Percentiles rank a stretch among this genome's conserved stretches.
Conservation (phyloP, 1,140 invertebrate genomes). For the Drosophila parabipectinata region DNA sequence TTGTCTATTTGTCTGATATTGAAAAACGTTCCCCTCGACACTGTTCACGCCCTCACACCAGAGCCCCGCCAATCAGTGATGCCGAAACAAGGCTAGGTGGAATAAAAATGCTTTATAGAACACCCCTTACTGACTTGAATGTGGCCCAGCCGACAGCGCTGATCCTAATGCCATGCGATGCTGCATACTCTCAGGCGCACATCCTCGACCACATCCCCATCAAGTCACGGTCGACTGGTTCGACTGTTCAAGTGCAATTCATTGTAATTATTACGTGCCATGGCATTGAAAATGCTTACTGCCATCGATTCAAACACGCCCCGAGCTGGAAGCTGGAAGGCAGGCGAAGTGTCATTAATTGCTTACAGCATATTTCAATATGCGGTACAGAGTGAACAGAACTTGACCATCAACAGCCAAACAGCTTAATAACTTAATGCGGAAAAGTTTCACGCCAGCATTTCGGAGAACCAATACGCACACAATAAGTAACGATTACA, state of each 20-base stretch:
- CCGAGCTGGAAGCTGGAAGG: not conserved
- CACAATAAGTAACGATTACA: conserved; percentile 79
- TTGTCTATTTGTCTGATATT: conserved; percentile 83
- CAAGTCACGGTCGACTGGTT: conserved; percentile 43
- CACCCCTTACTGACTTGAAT: not conserved
- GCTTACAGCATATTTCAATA: conserved; percentile 73
- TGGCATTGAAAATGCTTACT: conserved; percentile 68
- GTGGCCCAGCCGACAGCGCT: conserved; percentile 4
- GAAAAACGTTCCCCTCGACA: conserved; percentile 62
- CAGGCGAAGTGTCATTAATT: conserved; percentile 65
- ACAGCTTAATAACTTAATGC: conserved; percentile 81
- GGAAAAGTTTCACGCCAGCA: conserved; percentile 63
- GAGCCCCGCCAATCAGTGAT: conserved; percentile 9
- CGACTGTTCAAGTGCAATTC: conserved; percentile 73
- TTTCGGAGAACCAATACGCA: conserved; percentile 40
- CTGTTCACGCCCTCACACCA: not conserved
- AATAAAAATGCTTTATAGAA: too few relatives aligned
- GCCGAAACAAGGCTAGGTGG: not conserved
- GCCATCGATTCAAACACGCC: conserved; percentile 21
- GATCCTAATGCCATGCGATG: conserved; percentile 27
- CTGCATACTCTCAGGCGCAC: conserved; percentile 60
- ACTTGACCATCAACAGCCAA: conserved; percentile 44
- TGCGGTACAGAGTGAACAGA: conserved; percentile 21
- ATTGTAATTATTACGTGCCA: conserved; percentile 77
- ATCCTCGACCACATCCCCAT: not conserved